phyloP scores from a whole-genome alignment of 2,113 vertebrate genomes.

The Mus spicilegus region DNA sequence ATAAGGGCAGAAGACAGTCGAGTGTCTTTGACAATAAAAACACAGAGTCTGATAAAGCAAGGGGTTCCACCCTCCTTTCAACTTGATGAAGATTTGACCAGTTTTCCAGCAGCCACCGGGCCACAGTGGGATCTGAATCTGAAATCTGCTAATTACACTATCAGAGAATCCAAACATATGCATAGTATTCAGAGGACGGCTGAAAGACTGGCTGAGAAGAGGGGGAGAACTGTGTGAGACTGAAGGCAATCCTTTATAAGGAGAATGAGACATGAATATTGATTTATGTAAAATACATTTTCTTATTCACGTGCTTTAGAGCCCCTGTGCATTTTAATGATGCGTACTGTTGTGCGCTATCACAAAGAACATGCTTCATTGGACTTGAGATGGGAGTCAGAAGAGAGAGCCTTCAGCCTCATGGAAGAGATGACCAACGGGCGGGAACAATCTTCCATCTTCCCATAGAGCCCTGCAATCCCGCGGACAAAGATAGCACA shows the following conservation, averaged over 20 bases:
- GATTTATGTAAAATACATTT: neutral
- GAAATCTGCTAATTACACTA: neutral
- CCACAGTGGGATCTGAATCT: neutral
- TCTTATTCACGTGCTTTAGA: neutral
- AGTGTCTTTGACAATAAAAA: neutral
- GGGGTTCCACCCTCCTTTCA: neutral
- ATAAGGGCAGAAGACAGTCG: neutral
- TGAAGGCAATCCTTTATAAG: no score
- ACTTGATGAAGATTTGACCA: neutral
- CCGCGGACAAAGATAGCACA: neutral
- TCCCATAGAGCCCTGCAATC: neutral
- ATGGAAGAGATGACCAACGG: fast-evolving
- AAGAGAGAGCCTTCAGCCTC: neutral
- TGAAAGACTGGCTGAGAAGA: no score
- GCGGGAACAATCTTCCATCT: neutral
- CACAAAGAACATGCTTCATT: fast-evolving
- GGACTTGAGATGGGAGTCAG: neutral
- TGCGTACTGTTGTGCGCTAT: fast-evolving
- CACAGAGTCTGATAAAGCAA: neutral
- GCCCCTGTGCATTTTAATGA: fast-evolving
- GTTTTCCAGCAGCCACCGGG: neutral
- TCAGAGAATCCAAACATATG: neutral
- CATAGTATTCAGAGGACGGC: fast-evolving
- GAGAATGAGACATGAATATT: neutral
- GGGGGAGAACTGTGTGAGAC: fast-evolving